Base-by-base conservation (phyloP, 2,113 vertebrate species). In the Brienomyrus brachyistius region DNA sequence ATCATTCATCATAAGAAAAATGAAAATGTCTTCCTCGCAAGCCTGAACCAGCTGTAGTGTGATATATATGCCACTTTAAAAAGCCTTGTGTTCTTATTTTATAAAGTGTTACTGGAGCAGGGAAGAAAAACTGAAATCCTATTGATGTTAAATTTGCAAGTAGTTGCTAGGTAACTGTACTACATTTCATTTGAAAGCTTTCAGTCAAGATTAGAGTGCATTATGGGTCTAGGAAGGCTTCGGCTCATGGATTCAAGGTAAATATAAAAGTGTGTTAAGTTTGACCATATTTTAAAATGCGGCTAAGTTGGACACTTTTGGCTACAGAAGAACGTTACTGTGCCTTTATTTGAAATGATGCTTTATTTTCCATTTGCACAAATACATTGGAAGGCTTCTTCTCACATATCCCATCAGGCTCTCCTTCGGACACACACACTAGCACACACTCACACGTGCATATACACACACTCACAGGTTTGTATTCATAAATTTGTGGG, bases 91-190 rank as follows among this genome's bases (percentile, higher is more conserved):
- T 48, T 89, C 74, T 89, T 59, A 62, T 45, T 83, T 84, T 84
- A 89, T 43, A 62, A n/a, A 84, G 21, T 85, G 51, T 83, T 48
- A 70, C 45, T 90, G 15, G 27, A 48, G 23, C 27, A 45, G 47
- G 85, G 66, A 74, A 77, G 62, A 52, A 80, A 90, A 77, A 89
- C 45, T 54, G 45, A 74, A 47, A 87, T 90, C 6, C 47, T 52
- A 56, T 80, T 74, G 27, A 66, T 86, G 80, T 62, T 59, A 80
- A 52, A 90, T 87, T 54, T 87, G 11, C 62, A 77, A 77, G n/a
- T 74, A 10, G 89, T 90, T 87, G 62, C 85, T 87, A 87, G 56
- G 89, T 31, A 87, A 90, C 62, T 11, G 21, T 80, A 54, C 89
- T 80, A 86, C 15, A 52, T 45, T 74, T 77, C 52, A 87, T 74